Base-by-base conservation (phyloP, 2,888 invertebrate species). In the Cheilosia vernalis region DNA sequence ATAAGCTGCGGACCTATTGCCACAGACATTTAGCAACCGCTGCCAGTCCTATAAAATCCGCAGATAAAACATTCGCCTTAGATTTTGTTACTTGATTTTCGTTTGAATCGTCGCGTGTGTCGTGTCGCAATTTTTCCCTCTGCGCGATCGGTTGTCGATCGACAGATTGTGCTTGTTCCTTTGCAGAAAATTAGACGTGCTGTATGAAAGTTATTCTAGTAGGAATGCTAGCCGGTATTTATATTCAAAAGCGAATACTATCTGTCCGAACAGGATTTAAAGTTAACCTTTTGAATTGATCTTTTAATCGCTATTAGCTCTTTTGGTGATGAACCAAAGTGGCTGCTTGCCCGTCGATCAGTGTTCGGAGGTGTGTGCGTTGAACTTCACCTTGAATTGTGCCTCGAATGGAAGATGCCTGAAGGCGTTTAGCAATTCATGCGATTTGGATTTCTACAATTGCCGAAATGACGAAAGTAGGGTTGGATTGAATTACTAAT, bases 341-440 rank as follows among this genome's bases (percentile, higher is more conserved):
- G 15, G 15, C 7, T n/a, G 80, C 10, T 27, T 79, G 24, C 66
- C 84, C 33, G 74, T 84, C 1, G 84, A 84, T 2, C 42, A 55
- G 64, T 84, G 84, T 24, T 80, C 74, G n/a, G 84, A 84, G 33
- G 84, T 84, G n/a, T 84, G 84, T 66, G 33, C 74, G 17, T 61
- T 84, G 33, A 84, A 80, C 47, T 66, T 84, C 4, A 84, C 84
- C 55, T 56, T 84, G 49, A 84, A 74, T 70, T 84, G 84, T 15
- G 84, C 84, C 10, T 74, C 80, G 60, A 66, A 84, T 49, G 70
- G 74, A 0, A 70, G 24, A 27, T 84, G 84, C 33, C 42, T 84
- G 2, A 79, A 76, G 55, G 80, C 80, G 3, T 84, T 84, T 56
- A 80, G 74, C 37, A 84, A 76, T 47, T 84, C 84, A 9, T 84